These are phyloP conservation scores for Mantis religiosa DNA, from an alignment of 2,888 invertebrate species.

Conservation along the genomic window DNA sequence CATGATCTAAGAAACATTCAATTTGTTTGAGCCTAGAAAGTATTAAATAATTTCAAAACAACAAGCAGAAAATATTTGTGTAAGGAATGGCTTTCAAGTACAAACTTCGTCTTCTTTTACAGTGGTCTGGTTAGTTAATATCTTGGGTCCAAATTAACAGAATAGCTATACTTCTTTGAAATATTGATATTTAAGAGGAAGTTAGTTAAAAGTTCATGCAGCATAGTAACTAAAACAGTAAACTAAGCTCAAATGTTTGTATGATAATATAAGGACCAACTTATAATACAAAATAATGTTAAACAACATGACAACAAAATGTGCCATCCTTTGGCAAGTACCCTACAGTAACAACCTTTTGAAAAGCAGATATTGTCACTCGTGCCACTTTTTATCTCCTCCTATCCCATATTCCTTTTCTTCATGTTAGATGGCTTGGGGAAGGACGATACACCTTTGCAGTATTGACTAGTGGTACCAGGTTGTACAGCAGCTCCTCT, in stretches of 20 bases:
- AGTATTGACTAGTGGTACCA: conserved; percentile 10
- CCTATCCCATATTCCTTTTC: background rate
- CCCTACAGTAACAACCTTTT: background rate
- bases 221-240: background rate
- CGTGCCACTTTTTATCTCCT: background rate
- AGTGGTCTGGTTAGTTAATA: background rate
- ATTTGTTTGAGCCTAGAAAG: background rate
- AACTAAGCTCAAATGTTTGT: background rate
- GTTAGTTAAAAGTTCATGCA: background rate
- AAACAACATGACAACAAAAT: background rate
- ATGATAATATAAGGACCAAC: background rate
- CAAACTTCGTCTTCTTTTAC: background rate
- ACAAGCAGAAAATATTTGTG: background rate
- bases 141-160: background rate
- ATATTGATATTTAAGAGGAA: background rate
- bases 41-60: no score
- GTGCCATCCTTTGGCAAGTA: background rate
- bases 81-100: background rate
- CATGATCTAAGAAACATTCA: background rate
- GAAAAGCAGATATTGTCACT: background rate
- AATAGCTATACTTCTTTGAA: background rate
- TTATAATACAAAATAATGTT: background rate
- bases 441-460: background rate
- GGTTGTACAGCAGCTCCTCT: background rate
- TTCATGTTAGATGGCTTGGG: background rate